A percentile compares a stretch with the other conserved stretches of the same genome.
phyloP scores from a whole-genome alignment of 2,888 invertebrate genomes.

The Agonopterix subpropinquella region DNA sequence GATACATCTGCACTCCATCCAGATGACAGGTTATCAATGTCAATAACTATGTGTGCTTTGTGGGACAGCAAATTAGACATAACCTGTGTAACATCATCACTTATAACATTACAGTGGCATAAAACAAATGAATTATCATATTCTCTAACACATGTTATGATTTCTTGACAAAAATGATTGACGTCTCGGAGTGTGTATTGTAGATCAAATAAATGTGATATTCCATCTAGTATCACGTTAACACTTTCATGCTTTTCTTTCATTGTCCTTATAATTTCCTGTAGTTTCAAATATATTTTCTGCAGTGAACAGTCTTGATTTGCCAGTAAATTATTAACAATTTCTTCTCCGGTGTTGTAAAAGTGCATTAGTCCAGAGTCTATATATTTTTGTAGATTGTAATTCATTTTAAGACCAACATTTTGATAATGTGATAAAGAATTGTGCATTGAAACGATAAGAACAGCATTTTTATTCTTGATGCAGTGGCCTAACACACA shows the following conservation, averaged over 20 bases:
- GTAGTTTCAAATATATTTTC: slow-evolving; percentile 51
- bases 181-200: slow-evolving; percentile 71
- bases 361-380: slow-evolving; percentile 46
- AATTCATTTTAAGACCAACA: slow-evolving; percentile 83
- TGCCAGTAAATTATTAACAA: slow-evolving; percentile 28
- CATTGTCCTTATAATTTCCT: slow-evolving; percentile 46
- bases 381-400: slow-evolving; percentile 75
- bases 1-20: slow-evolving; percentile 84
- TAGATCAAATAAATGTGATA: slow-evolving; percentile 82
- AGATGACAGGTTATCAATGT: slow-evolving; percentile 80
- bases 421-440: slow-evolving; percentile 83
- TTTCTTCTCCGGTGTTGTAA: slow-evolving; percentile 44
- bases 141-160: slow-evolving; percentile 46
- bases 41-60: slow-evolving; percentile 77
- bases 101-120: slow-evolving; percentile 76
- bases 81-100: slow-evolving; percentile 73
- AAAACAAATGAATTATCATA: slow-evolving; percentile 56
- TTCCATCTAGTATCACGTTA: slow-evolving; percentile 81
- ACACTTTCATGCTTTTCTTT: slow-evolving; percentile 50
- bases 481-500: slow-evolving; percentile 79
- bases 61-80: slow-evolving; percentile 78
- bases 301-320: slow-evolving; percentile 43
- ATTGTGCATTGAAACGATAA: slow-evolving; percentile 82
- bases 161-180: slow-evolving; percentile 62
- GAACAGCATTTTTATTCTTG: slow-evolving; percentile 74